phyloP scores from a whole-genome alignment of 2,888 invertebrate species.

The Noctua comes region DNA sequence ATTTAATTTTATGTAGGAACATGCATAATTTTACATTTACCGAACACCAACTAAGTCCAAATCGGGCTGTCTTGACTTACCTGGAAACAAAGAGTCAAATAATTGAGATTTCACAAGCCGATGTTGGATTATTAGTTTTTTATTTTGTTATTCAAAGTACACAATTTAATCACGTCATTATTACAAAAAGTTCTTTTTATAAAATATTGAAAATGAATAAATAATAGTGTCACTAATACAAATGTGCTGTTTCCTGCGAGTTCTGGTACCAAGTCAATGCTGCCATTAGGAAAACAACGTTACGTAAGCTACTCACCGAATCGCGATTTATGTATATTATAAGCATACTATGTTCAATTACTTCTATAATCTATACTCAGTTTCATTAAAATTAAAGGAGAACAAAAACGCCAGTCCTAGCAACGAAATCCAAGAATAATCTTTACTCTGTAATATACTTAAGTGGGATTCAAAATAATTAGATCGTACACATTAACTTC shows the following conservation, averaged over 20 bases:
- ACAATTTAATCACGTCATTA: conserved; percentile 40
- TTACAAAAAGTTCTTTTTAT: conserved; percentile 24
- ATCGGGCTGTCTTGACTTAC: conserved; percentile 42
- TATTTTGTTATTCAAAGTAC: conserved; percentile 47
- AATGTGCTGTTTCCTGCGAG: conserved; percentile 25
- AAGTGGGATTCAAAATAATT: conserved; percentile 73
- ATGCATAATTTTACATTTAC: conserved; percentile 71
- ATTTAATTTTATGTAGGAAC: conserved; percentile 79
- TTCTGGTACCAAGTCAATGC: conserved; percentile 29
- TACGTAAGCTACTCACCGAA: conserved; percentile 38
- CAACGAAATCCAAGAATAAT: conserved; percentile 65
- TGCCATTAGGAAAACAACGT: conserved; percentile 29
- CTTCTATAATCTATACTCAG: conserved; percentile 36
- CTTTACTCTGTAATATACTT: conserved; percentile 63
- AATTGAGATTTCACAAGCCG: conserved; percentile 53
- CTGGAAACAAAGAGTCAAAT: conserved; percentile 45
- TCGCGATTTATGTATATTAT: conserved; percentile 22
- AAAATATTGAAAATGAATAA: conserved; percentile 47
- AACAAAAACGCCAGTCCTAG: conserved; percentile 72
- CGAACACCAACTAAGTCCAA: conserved; percentile 60
- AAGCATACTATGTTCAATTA: conserved; percentile 40
- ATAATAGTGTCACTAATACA: conserved; percentile 42
- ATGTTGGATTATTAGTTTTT: conserved; percentile 43
- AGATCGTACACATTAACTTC: conserved; percentile 70
- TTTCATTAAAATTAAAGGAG: conserved; percentile 43